Base-by-base conservation (phyloP, 2,797 vertebrate species). In the Nyctibius grandis region DNA sequence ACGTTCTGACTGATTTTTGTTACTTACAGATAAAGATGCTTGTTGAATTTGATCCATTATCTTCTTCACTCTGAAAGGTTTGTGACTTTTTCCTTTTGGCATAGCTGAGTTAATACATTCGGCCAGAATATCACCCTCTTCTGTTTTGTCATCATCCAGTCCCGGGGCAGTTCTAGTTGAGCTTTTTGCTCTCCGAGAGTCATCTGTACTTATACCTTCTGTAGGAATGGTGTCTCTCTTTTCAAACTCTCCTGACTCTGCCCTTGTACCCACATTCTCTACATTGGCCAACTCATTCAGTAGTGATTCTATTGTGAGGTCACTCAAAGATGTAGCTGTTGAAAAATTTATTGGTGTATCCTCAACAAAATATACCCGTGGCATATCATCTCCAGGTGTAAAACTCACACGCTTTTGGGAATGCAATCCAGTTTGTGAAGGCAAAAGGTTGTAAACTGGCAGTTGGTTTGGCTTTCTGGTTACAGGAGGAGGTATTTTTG, bases 291-390 rank as follows among this genome's bases (percentile, higher is more conserved):
- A 93, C 93, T 99, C 99, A 91, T 99, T 99, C 78, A 99, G 99
- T 36, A 99, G 99, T 2, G 99, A 99, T 86, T 99, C 99, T 78
- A 99, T 99, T 45, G 99, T 99, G 85, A 99, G 99, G 91, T 99
- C 99, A 91, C 99, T 99, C 64, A 99, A 98, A 21, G 99, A 99
- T 23, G 99, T 99, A 79, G 99, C 98, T 6, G 99, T 99, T 86
- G 99, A 99, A 91, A 99, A 99, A 97, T 99, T 99, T 93, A 99
- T 99, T 13, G 99, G 99, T 4, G 99, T 99, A 93, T 98, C 99
- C 93, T 99, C 99, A 77, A 99, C 98, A 57, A 99, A 99, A 94
- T 99, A 99, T 25, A 99, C 98, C 25, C 98, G 97, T 3, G 99
- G 99, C 97, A 99, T 98, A 81, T 99, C 99, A 87, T 99, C 99